Conservation (phyloP, 1,140 invertebrate species). For the Ericerus pela region DNA sequence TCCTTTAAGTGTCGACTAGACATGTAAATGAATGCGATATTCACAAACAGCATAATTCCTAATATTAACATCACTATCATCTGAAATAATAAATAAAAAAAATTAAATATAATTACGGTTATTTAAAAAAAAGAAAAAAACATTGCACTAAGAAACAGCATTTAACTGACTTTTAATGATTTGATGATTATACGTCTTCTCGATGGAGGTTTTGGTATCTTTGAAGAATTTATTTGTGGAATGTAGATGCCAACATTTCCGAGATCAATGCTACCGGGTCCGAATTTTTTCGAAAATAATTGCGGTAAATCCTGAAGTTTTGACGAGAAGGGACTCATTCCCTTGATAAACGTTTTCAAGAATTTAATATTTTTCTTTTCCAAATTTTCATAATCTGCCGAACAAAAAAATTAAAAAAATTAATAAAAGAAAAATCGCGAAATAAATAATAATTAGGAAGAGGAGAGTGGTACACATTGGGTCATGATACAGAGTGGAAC, state of each 20-base stretch:
- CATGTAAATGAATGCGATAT: background rate
- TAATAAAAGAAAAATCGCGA: too few species aligned
- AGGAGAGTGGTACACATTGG: too few species aligned
- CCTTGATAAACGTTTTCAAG: background rate
- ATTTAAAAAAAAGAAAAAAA: background rate
- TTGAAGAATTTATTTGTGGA: constrained; percentile 8
- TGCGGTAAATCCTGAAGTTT: background rate
- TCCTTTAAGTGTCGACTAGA: background rate
- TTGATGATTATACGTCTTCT: constrained; percentile 3
- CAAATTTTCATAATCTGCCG: background rate
- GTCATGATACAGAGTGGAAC: too few species aligned
- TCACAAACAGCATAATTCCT: background rate
- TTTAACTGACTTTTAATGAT: background rate
- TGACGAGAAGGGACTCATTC: background rate
- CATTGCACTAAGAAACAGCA: background rate
- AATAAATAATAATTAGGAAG: too few species aligned
- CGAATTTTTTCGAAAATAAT: background rate
- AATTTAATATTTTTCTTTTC: background rate
- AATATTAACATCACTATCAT: background rate
- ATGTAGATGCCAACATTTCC: constrained; percentile 7
- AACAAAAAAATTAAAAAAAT: background rate
- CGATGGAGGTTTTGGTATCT: background rate
- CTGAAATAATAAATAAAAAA: background rate
- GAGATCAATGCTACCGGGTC: constrained; percentile 1
- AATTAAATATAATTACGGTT: too few species aligned